Conservation (phyloP, 2,888 invertebrate species). For the Hypena proboscidalis region DNA sequence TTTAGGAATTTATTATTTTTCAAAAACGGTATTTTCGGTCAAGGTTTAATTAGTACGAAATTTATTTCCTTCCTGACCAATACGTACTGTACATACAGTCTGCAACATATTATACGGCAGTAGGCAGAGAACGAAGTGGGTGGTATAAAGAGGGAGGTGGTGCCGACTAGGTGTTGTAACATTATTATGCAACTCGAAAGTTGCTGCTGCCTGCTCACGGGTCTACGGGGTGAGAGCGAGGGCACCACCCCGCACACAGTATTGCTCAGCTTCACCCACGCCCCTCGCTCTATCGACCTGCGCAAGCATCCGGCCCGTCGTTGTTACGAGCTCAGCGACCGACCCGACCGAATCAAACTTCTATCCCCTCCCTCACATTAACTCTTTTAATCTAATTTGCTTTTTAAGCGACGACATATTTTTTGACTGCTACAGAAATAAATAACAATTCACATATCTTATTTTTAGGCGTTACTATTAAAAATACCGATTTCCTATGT, state of each 20-base stretch:
- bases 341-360: constrained; percentile 56
- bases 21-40: too few relatives aligned
- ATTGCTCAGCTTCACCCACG: constrained; percentile 72
- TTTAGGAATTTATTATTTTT: too few relatives aligned
- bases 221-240: constrained; percentile 76
- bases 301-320: constrained; percentile 67
- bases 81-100: not conserved
- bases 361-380: constrained; percentile 48
- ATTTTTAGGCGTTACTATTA: not conserved
- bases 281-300: constrained; percentile 81
- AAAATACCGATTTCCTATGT: too few relatives aligned
- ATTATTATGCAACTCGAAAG: constrained; percentile 71
- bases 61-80: too few relatives aligned
- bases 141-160: constrained; percentile 24
- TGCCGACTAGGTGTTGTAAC: constrained; percentile 56
- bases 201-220: constrained; percentile 59
- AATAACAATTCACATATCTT: too few relatives aligned
- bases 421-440: too few relatives aligned
- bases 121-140: constrained; percentile 1
- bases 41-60: too few relatives aligned
- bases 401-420: constrained; percentile 31
- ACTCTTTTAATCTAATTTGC: constrained; percentile 53
- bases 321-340: constrained; percentile 61
- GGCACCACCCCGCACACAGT: constrained; percentile 75
- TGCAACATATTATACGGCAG: too few relatives aligned